A percentile compares a stretch with the other conserved stretches of the same genome.
phyloP scores from a whole-genome alignment of 2,888 invertebrate species.

The Venusia cambrica region DNA sequence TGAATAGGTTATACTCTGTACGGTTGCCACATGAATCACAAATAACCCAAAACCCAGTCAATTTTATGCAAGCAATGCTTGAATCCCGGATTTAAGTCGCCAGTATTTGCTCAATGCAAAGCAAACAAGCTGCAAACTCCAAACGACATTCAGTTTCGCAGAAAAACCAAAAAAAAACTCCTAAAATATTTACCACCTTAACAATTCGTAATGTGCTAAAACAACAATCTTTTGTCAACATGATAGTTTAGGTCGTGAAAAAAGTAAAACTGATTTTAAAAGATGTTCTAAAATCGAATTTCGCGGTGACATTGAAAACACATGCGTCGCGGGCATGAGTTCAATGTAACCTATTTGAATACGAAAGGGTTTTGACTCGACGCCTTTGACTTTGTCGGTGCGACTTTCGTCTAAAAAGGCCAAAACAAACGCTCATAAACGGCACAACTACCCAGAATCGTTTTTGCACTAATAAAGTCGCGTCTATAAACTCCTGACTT shows the following conservation, averaged over 20 bases:
- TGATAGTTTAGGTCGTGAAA: constrained; percentile 40
- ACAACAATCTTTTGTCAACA: constrained; percentile 41
- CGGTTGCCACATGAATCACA: too few relatives aligned
- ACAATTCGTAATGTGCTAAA: constrained; percentile 34
- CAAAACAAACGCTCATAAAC: constrained; percentile 58
- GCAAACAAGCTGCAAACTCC: constrained; percentile 1
- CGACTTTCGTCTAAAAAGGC: constrained; percentile 64
- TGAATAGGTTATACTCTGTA: too few relatives aligned
- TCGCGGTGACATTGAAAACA: constrained; percentile 59
- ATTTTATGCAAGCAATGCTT: constrained; percentile 2
- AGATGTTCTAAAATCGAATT: constrained; percentile 48
- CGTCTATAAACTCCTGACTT: constrained; percentile 47
- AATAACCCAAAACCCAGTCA: too few relatives aligned
- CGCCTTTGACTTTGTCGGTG: constrained; percentile 61
- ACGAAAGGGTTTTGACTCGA: constrained; percentile 58
- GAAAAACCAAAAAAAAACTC: constrained; percentile 28
- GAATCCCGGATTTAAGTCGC: constrained; percentile 1
- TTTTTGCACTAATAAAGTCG: constrained; percentile 73
- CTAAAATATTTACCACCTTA: constrained; percentile 38
- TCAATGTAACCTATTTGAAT: constrained; percentile 75
- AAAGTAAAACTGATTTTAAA: constrained; percentile 35
- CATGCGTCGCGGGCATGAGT: constrained; percentile 56
- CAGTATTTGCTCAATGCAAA: constrained; percentile 7
- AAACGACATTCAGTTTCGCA: constrained; percentile 31
- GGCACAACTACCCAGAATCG: constrained; percentile 50